These are phyloP conservation scores for Zaprionus davidi DNA, from an alignment of 1,140 invertebrate genomes.

Conservation along the genomic window DNA sequence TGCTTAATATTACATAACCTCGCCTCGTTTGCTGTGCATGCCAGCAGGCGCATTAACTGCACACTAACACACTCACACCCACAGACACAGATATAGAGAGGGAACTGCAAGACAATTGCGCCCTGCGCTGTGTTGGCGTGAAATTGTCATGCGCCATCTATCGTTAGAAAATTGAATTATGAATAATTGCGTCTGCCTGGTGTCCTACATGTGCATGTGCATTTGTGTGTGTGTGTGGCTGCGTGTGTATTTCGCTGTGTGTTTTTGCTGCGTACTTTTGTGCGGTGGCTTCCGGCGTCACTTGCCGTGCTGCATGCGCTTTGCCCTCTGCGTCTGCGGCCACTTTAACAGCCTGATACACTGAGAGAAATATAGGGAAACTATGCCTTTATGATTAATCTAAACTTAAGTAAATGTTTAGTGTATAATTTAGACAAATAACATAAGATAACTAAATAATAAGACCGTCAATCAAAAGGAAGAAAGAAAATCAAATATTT, in stretches of 20 bases:
- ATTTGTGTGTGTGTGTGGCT: background rate
- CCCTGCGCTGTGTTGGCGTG: slow-evolving; percentile 50
- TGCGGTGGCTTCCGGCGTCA: slow-evolving; percentile 28
- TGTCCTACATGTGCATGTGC: background rate
- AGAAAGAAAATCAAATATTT: background rate
- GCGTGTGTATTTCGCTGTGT: background rate
- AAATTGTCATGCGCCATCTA: slow-evolving; percentile 68
- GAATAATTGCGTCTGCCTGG: slow-evolving; percentile 67
- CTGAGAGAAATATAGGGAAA: background rate
- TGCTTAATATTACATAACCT: slow-evolving; percentile 77
- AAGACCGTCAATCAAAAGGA: background rate
- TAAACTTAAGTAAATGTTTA: no score
- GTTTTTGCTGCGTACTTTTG: slow-evolving; percentile 49
- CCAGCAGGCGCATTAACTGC: slow-evolving; percentile 78
- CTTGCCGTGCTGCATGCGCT: background rate
- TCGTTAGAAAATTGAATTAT: slow-evolving; percentile 77
- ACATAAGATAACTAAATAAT: background rate
- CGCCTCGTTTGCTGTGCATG: slow-evolving; percentile 62
- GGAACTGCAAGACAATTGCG: slow-evolving; percentile 36
- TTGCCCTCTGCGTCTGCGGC: slow-evolving; percentile 27
- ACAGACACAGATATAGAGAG: background rate
- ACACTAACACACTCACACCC: slow-evolving; percentile 41
- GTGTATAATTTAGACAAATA: no score
- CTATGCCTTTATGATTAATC: background rate
- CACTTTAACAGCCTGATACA: slow-evolving; percentile 10